Evolutionary conservation across 2,888 invertebrate genomes (phyloP).

Genomic region (Pammene fasciana): DNA sequence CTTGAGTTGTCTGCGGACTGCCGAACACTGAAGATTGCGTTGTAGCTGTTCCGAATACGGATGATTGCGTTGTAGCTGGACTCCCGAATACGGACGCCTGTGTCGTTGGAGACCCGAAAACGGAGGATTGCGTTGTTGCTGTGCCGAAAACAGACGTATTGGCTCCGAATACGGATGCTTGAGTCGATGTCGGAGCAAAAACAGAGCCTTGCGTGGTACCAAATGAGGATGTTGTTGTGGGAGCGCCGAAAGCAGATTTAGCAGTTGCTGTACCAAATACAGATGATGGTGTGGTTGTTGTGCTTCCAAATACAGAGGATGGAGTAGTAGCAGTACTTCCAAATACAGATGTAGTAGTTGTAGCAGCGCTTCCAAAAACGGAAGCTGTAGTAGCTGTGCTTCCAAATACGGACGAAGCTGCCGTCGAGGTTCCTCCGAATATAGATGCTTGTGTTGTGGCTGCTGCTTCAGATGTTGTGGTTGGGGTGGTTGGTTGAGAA

Average conservation of each 20-base stretch:
- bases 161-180: constrained; percentile 13
- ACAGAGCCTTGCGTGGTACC: constrained; percentile 45
- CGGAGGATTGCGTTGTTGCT: constrained; percentile 46
- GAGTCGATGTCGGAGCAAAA: neutral
- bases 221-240: constrained; percentile 52
- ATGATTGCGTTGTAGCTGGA: constrained; percentile 48
- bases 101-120: constrained; percentile 47
- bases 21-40: constrained; percentile 49
- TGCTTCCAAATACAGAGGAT: constrained; percentile 50
- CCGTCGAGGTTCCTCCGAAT: constrained; percentile 47
- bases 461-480: constrained; percentile 43
- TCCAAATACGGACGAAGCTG: constrained; percentile 48
- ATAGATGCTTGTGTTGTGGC: constrained; percentile 45
- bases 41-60: constrained; percentile 57
- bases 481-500: constrained; percentile 44
- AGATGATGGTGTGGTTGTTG: constrained; percentile 46
- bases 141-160: constrained; percentile 51
- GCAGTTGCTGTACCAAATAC: constrained; percentile 48
- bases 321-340: neutral
- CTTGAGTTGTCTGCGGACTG: constrained; percentile 45
- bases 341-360: neutral
- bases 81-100: constrained; percentile 45
- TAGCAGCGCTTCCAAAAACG: neutral
- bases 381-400: constrained; percentile 41
- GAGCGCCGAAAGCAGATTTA: constrained; percentile 26